These are phyloP conservation scores for Drosophila saltans DNA, from an alignment of 1,140 invertebrate genomes.

Conservation along the genomic window DNA sequence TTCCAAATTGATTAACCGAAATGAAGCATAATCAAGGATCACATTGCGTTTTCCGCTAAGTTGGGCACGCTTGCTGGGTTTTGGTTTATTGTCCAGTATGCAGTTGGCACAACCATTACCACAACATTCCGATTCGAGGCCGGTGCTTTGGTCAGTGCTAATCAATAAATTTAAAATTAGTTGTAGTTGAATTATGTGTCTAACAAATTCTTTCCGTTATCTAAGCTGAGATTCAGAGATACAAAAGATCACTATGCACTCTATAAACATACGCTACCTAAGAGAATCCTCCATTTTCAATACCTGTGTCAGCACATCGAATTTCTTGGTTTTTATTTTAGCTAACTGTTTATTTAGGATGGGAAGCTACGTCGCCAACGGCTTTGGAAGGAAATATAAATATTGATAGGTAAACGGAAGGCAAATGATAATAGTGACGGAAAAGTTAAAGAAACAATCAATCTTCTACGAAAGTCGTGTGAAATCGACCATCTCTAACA, in stretches of 20 bases:
- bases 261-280: background rate
- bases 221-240: background rate
- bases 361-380: background rate
- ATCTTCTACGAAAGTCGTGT: background rate
- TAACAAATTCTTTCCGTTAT: background rate
- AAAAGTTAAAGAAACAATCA: background rate
- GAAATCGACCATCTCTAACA: background rate
- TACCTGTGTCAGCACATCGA: background rate
- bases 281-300: background rate
- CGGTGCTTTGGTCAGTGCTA: constrained; percentile 1
- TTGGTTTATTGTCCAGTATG: constrained; percentile 66
- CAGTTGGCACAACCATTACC: constrained; percentile 81
- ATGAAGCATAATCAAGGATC: constrained; percentile 53
- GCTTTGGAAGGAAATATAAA: background rate
- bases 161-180: background rate
- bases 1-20: constrained; percentile 46
- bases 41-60: constrained; percentile 63
- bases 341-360: no score
- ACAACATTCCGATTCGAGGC: constrained; percentile 64
- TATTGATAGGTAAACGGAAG: background rate
- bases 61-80: constrained; percentile 41
- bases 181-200: background rate
- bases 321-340: no score
- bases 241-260: background rate
- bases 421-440: background rate